These are phyloP conservation scores for Erebia palarica DNA, from an alignment of 2,888 invertebrate genomes.

Conservation along the genomic window DNA sequence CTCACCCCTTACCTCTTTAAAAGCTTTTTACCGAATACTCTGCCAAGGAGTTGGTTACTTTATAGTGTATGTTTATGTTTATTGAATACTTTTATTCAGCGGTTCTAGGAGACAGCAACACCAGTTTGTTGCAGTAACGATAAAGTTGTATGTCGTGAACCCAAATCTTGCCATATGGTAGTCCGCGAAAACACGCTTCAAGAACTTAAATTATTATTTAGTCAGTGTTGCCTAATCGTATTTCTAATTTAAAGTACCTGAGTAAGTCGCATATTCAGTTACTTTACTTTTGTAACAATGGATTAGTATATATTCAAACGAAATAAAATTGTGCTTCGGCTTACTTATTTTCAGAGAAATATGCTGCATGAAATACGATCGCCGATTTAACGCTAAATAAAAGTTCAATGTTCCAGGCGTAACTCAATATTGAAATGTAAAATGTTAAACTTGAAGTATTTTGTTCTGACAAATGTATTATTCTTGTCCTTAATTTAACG, in stretches of 20 bases:
- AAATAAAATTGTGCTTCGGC: background rate
- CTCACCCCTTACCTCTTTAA: slow-evolving; percentile 19
- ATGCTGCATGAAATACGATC: slow-evolving; percentile 7
- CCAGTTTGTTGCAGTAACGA: background rate
- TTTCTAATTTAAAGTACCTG: background rate
- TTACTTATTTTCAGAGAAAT: slow-evolving; percentile 2
- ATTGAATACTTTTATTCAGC: background rate
- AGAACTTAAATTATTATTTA: too few relatives aligned
- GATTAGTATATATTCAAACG: background rate
- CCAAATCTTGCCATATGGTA: too few relatives aligned
- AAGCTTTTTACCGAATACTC: slow-evolving; percentile 19
- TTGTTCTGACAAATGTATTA: background rate
- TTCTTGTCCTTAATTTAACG: background rate
- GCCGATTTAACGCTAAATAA: slow-evolving; percentile 11
- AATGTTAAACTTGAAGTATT: background rate
- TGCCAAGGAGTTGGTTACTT: slow-evolving; percentile 1
- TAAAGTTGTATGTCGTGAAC: too few relatives aligned
- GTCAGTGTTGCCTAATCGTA: too few relatives aligned
- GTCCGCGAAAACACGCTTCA: too few relatives aligned
- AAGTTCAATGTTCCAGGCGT: background rate
- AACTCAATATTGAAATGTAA: slow-evolving; percentile 1
- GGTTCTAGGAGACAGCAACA: background rate
- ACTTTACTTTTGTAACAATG: background rate
- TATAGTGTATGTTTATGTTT: background rate
- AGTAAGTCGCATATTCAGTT: background rate